A percentile compares a stretch with the other conserved stretches of the same genome.
These are phyloP conservation scores for Enteromius paludinosus DNA, from an alignment of 2,797 vertebrate species.

Conservation along the genomic window DNA sequence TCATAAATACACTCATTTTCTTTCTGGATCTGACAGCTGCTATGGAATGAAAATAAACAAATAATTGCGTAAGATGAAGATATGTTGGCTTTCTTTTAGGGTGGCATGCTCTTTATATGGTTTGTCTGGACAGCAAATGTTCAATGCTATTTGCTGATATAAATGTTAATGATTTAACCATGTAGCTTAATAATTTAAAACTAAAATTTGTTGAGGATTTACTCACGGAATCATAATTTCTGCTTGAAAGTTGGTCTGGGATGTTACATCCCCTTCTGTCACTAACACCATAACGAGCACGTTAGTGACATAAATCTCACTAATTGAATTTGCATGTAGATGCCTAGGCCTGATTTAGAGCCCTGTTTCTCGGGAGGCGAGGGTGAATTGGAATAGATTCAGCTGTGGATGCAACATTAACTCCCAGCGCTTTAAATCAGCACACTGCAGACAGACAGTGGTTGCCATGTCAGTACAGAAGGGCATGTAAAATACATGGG, in stretches of 20 bases:
- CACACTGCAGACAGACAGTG: slow-evolving; percentile 50
- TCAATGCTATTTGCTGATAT: background rate
- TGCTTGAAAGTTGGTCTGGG: background rate
- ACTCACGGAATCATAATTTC: background rate
- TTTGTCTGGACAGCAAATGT: background rate
- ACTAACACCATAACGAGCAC: slow-evolving; percentile 51
- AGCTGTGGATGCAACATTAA: slow-evolving; percentile 70
- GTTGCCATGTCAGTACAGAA: slow-evolving; percentile 23
- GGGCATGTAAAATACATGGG: slow-evolving; percentile 45
- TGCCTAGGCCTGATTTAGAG: slow-evolving; percentile 69
- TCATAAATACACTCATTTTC: background rate
- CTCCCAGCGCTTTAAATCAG: slow-evolving; percentile 70
- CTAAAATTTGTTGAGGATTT: too few species aligned
- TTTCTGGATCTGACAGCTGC: background rate
- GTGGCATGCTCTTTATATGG: too few species aligned
- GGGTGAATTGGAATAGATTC: slow-evolving; percentile 51
- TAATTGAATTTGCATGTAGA: slow-evolving; percentile 70
- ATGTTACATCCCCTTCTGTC: slow-evolving; percentile 43
- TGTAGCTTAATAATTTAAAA: background rate
- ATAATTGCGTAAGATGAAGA: background rate
- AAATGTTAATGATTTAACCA: background rate
- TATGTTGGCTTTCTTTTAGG: background rate
- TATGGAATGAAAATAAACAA: background rate
- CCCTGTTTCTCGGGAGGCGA: slow-evolving; percentile 64
- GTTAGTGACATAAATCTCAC: slow-evolving; percentile 69